A percentile compares a stretch with the other conserved stretches of the same genome.
phyloP scores from a whole-genome alignment of 2,113 vertebrate species.

The Pseudolaguvia tuberculata region DNA sequence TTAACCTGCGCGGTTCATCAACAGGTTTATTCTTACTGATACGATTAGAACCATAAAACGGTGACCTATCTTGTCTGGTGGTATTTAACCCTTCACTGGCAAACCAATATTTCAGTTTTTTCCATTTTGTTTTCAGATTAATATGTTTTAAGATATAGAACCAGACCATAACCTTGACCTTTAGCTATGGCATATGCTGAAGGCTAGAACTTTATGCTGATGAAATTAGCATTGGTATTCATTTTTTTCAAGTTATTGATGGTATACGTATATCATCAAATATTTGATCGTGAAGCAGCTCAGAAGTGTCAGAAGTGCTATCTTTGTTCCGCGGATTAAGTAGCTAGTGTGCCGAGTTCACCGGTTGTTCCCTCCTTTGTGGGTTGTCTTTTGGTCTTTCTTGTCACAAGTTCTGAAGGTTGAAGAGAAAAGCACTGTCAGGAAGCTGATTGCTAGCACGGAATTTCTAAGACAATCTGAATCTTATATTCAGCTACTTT shows the following conservation, averaged over 20 bases:
- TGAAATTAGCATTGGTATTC: background rate
- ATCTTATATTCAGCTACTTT: slow-evolving; percentile 94
- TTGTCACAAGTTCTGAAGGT: slow-evolving; percentile 91
- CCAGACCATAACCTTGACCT: background rate
- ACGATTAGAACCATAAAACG: background rate
- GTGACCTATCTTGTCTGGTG: too few relatives aligned
- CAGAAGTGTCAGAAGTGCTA: slow-evolving; percentile 75
- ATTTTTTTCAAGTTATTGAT: slow-evolving; percentile 5
- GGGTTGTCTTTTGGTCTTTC: slow-evolving; percentile 88
- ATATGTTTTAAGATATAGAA: background rate
- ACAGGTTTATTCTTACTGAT: background rate
- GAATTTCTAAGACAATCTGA: slow-evolving; percentile 90
- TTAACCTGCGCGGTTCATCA: background rate
- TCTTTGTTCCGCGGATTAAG: slow-evolving; percentile 82
- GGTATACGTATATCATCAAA: slow-evolving; percentile 58
- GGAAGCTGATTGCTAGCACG: slow-evolving; percentile 86
- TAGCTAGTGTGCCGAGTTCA: slow-evolving; percentile 75
- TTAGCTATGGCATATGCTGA: background rate
- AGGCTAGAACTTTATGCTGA: too few relatives aligned
- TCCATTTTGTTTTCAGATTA: background rate
- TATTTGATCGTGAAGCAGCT: slow-evolving; percentile 69
- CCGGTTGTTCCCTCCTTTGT: slow-evolving; percentile 84
- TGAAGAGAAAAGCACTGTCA: slow-evolving; percentile 86
- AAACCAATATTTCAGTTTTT: background rate
- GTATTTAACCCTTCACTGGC: background rate